These are phyloP conservation scores for Pheosia gnoma DNA, from an alignment of 2,888 invertebrate genomes.

Conservation along the genomic window DNA sequence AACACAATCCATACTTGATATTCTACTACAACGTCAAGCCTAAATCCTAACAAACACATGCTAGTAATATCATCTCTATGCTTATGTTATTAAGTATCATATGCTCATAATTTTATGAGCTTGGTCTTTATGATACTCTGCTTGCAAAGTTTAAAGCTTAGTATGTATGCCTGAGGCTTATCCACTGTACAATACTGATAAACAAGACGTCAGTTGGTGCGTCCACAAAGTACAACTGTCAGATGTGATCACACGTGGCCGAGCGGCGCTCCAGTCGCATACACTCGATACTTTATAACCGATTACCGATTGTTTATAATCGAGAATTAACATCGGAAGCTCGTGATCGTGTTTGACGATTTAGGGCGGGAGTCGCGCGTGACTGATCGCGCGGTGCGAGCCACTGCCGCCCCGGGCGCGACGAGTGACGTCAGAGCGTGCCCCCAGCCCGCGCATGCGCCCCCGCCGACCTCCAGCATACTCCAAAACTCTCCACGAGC, in stretches of 20 bases:
- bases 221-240: conserved; percentile 39
- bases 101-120: not conserved
- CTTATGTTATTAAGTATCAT: not conserved
- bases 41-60: conserved; percentile 5
- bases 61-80: not conserved
- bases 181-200: conserved; percentile 44
- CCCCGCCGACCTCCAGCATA: conserved; percentile 51
- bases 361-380: conserved; percentile 74
- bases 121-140: not conserved
- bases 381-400: conserved; percentile 73
- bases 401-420: conserved; percentile 78
- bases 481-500: conserved; percentile 74
- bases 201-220: conserved; percentile 43
- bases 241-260: conserved; percentile 50
- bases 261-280: conserved; percentile 27
- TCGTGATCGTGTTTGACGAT: conserved; percentile 66
- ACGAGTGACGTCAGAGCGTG: conserved; percentile 77
- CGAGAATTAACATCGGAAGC: conserved; percentile 74
- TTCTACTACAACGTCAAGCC: not conserved
- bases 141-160: not conserved
- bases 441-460: conserved; percentile 76
- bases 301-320: conserved; percentile 56
- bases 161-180: not conserved
- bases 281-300: conserved; percentile 32
- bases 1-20: not conserved